Base-by-base conservation (phyloP, 2,797 vertebrate genomes). In the Chelon labrosus region DNA sequence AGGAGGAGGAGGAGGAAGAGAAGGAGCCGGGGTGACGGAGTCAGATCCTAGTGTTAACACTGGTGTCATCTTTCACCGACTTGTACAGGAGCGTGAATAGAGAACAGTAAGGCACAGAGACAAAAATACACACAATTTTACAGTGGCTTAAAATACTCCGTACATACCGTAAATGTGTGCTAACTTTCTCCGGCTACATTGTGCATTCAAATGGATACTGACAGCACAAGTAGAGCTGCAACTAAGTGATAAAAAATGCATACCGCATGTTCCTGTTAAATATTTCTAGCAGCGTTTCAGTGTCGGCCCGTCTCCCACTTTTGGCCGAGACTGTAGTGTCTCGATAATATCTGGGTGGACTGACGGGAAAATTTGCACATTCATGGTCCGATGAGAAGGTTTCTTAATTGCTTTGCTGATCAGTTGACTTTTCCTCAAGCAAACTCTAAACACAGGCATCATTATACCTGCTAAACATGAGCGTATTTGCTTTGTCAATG, bases 1-100 rank as follows among this genome's bases (percentile, higher is more conserved):
- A 80, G 56, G 39, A 75, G 41, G 22, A 51, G 70, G 63, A 81
- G 75, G 77, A 77, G 64, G 70, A 80, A 51, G 42, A 75, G 41
- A 31, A 52, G 70, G 61, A 81, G 77, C 12, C 25, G 7, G 71
- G 61, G 27, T 16, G 63, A 70, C 39, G 27, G 64, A 72, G 76
- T 70, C 27, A 19, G 56, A 64, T 58, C 38, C 27, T 12, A 12
- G 52, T 59, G 70, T 83, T 70, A 80, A 78, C 37, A 51, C 75
- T 22, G 67, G 70, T 22, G 0, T 82, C 71, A 74, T 56, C 13
- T 81, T 70, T 80, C 64, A 42, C 38, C 3, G 14, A 39, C 70
- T 52, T 51, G 46, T 53, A 56, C 14, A 9, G 35, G 55, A 57
- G 49, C 11, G 70, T n/a, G 16, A 58, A 77, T 12, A 56, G 14